Evolutionary conservation across 92 coral and sea anemone genomes (phyloP).

Genomic region (Paragorgia papillata): DNA sequence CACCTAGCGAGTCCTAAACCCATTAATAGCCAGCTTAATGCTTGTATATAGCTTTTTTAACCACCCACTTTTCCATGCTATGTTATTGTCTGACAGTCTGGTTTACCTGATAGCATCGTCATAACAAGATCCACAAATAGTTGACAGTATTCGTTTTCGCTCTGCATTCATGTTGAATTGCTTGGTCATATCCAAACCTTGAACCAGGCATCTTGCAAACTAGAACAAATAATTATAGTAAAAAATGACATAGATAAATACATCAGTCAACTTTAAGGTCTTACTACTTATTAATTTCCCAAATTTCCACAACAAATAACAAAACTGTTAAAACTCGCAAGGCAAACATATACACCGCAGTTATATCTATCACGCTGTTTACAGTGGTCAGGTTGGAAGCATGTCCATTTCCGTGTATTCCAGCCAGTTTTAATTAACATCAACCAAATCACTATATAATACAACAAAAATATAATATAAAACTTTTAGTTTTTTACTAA

Average conservation of each 20-base stretch:
- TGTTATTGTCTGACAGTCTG: too few relatives aligned
- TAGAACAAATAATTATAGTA: not conserved
- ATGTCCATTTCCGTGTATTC: slow-evolving; percentile 5
- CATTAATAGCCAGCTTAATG: too few relatives aligned
- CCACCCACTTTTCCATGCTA: too few relatives aligned
- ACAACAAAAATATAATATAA: too few relatives aligned
- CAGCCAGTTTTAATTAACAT: slow-evolving; percentile 22
- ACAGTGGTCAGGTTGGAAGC: slow-evolving; percentile 18
- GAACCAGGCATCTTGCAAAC: slow-evolving; percentile 20
- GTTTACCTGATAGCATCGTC: too few relatives aligned
- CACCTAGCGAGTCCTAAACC: too few relatives aligned
- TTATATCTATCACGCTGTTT: not conserved
- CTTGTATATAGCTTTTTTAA: too few relatives aligned
- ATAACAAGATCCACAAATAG: too few relatives aligned
- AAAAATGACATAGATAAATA: not conserved
- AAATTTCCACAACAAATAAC: not conserved
- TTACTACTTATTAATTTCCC: too few relatives aligned
- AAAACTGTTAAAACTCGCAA: not conserved
- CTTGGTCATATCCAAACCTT: slow-evolving; percentile 5
- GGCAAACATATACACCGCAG: slow-evolving; percentile 27
- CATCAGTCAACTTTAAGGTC: not conserved
- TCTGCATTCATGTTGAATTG: too few relatives aligned
- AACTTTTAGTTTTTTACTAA: too few relatives aligned
- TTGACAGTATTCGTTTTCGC: too few relatives aligned
- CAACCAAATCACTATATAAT: not conserved